Percentiles rank a stretch among this genome's conserved stretches.
These are phyloP conservation scores for Phaenicophaeus curvirostris DNA, from an alignment of 2,797 vertebrate species.

Conservation along the genomic window DNA sequence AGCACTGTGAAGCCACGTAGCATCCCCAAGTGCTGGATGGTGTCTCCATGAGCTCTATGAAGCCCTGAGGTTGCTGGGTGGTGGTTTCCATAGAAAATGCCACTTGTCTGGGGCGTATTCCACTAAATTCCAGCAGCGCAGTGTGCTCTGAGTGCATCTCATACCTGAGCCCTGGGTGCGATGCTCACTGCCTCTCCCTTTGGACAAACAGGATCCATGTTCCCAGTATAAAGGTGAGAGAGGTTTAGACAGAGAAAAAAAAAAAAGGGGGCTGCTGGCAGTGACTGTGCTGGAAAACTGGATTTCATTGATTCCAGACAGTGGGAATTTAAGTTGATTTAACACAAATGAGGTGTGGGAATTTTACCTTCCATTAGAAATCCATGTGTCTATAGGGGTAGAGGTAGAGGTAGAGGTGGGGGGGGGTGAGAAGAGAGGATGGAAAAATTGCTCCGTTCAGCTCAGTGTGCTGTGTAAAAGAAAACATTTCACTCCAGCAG, in stretches of 20 bases:
- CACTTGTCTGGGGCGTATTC: background rate
- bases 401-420: background rate
- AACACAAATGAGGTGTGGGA: background rate
- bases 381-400: background rate
- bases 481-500: background rate
- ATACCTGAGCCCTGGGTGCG: rapidly evolving
- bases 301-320: background rate
- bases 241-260: background rate
- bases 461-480: background rate
- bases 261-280: too few relatives aligned
- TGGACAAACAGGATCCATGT: background rate
- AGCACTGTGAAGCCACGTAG: background rate
- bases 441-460: background rate
- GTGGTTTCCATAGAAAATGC: background rate
- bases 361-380: background rate
- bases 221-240: background rate
- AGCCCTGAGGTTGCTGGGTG: background rate
- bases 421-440: background rate
- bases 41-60: background rate
- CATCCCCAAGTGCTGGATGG: background rate
- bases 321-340: background rate
- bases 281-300: background rate
- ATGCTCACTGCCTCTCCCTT: background rate
- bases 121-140: background rate
- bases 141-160: rapidly evolving